Evolutionary conservation across 2,113 vertebrate species (phyloP), one percentile per base, ranked within the genome.

Genomic region (Labeo catla): DNA sequence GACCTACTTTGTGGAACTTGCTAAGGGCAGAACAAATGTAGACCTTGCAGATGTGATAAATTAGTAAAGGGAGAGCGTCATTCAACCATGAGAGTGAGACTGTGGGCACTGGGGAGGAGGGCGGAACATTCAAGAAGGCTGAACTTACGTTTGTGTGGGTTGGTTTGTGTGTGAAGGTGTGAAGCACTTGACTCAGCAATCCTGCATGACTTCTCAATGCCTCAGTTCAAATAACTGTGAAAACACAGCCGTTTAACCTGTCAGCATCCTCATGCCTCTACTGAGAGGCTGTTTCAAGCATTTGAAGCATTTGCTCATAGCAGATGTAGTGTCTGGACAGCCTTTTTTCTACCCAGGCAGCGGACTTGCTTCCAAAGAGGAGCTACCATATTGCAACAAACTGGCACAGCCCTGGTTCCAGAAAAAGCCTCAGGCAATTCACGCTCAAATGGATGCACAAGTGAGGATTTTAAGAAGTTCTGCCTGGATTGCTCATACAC

Each of bases 171-270:
- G 76, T 28, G 34, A 34, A 81, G 10, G 50, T 80, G n/a, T 49
- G n/a, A 70, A 81, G 16, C 28, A 39, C 63, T 88, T 78, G 84
- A 86, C 84, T 82, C 78, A 21, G 83, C 84, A 85, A 8, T 85
- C 19, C 52, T 85, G 11, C 39, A 39, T 9, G 59, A 61, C 76
- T 72, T 45, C 63, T 49, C 43, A 78, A 81, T 34, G n/a, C 4
- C 39, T 47, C 43, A 47, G 39, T 28, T n/a, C 63, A 68, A 82
- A 68, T 50, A 50, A 81, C 59, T 65, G 43, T 66, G 47, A 13
- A 52, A 82, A 66, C 10, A 8, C 28, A 82, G 70, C 23, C 23
- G 9, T 82, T 82, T 82, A 52, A 52, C 63, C 16, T 39, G 28
- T 70, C 61, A 65, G 39, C 79, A 36, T 68, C 28, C 80, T 70